Base-by-base conservation (phyloP, 2,113 vertebrate species). In the Lepus americanus region DNA sequence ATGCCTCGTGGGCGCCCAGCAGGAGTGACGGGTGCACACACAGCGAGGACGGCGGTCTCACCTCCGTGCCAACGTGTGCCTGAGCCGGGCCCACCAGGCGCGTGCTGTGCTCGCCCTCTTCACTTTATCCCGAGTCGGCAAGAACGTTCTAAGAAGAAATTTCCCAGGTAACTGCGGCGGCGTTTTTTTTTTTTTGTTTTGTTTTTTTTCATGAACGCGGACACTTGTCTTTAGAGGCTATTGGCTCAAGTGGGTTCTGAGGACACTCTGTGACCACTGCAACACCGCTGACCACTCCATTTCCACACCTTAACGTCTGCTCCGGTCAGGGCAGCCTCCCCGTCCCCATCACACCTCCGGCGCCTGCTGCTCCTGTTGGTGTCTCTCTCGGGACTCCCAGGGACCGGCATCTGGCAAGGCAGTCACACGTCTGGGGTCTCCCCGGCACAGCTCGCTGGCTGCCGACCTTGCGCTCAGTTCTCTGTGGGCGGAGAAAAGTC, bases 61-160 rank as follows among this genome's bases (percentile, higher is more conserved):
- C 44, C 44, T 44, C 44, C 44, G 6, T 44, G 44, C 44, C 44
- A 44, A 44, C 44, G 44, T 44, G 44, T 44, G 44, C 44, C 6
- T 44, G 44, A 44, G 44, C 44, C 44, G 44, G 44, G 44, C 44
- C 44, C 5, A 7, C 44, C 44, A 44, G 44, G 44, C 44, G 44
- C 44, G 44, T 44, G 44, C 44, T 44, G 44, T 44, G 44, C 44
- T 44, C 44, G 44, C 44, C 44, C 44, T 44, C 44, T 44, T 44
- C 44, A 44, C 44, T 64, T 79, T 53, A 33, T 33, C 69, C n/a
- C 64, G 20, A 44, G 2, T 59, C 23, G 70, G 51, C 79, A 89
- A 78, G 72, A 89, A 70, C 36, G 25, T 63, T 76, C 87, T 25
- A 83, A 93, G 66, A 81, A 94, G 61, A 77, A 17, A 29, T 29